phyloP scores from a whole-genome alignment of 2,888 invertebrate genomes.

The Rutpela maculata region DNA sequence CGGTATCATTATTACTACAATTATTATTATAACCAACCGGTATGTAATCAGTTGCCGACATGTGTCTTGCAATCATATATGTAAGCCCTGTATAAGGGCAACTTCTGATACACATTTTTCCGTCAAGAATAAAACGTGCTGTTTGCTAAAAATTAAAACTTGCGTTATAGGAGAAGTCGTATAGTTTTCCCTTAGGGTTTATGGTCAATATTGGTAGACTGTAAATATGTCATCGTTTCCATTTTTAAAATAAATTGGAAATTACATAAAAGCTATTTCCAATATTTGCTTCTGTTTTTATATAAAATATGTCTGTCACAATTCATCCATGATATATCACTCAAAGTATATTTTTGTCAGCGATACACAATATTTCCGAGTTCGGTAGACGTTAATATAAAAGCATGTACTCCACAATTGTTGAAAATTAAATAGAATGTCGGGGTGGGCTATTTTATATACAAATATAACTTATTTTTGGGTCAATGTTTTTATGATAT shows the following conservation, averaged over 20 bases:
- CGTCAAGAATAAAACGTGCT: not conserved
- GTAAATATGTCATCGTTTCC: constrained; percentile 12
- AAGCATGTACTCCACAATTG: not conserved
- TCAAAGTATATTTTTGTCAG: not conserved
- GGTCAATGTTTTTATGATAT: no score
- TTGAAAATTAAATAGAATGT: not conserved
- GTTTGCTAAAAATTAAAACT: not conserved
- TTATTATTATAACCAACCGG: no score
- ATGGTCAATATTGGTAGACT: not conserved
- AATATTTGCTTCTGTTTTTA: constrained; percentile 14
- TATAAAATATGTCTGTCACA: constrained; percentile 11
- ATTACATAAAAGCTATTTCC: constrained; percentile 17
- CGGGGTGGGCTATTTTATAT: no score
- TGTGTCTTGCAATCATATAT: no score
- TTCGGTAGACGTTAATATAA: no score
- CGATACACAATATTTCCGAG: not conserved
- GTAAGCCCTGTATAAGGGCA: no score
- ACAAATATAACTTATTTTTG: no score
- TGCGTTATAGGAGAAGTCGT: not conserved
- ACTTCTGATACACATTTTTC: no score
- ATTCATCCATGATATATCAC: constrained; percentile 25
- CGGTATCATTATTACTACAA: no score
- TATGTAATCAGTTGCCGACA: no score
- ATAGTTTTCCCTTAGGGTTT: not conserved
- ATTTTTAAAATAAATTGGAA: constrained; percentile 30